Evolutionary conservation across 2,888 invertebrate species (phyloP).

Genomic region (Andrena praecox): DNA sequence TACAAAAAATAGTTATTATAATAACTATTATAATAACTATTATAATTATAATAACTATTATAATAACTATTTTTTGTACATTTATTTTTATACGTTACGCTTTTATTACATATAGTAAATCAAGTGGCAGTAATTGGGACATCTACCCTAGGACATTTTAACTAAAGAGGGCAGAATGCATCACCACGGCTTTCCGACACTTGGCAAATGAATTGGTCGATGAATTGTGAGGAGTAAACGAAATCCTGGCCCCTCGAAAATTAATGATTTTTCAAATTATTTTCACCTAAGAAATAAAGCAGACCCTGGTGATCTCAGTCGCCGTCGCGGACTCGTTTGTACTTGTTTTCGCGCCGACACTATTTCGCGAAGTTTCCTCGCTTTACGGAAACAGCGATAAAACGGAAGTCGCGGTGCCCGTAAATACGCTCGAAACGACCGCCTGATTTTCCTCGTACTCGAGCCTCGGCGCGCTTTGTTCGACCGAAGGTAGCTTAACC

Average conservation of each 20-base stretch:
- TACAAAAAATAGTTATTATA: too few relatives aligned
- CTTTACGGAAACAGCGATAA: slow-evolving; percentile 14
- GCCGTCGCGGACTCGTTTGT: not conserved
- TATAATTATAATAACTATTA: too few relatives aligned
- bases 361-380: not conserved
- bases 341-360: not conserved
- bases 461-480: not conserved
- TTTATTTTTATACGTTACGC: too few relatives aligned
- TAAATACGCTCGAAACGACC: not conserved
- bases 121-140: too few relatives aligned
- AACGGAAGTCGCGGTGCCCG: not conserved
- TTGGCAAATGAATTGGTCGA: not conserved
- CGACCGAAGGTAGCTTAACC: not conserved
- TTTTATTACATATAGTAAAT: too few relatives aligned
- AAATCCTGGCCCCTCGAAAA: not conserved
- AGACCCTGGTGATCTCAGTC: not conserved
- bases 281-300: too few relatives aligned
- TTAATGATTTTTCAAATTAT: not conserved
- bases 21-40: too few relatives aligned
- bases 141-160: too few relatives aligned
- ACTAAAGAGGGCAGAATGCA: not conserved
- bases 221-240: not conserved
- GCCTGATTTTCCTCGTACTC: too few relatives aligned
- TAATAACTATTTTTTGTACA: too few relatives aligned
- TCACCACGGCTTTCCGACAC: not conserved